These are phyloP conservation scores for Alexandromys oeconomus DNA, from an alignment of 2,797 vertebrate genomes.

Conservation along the genomic window DNA sequence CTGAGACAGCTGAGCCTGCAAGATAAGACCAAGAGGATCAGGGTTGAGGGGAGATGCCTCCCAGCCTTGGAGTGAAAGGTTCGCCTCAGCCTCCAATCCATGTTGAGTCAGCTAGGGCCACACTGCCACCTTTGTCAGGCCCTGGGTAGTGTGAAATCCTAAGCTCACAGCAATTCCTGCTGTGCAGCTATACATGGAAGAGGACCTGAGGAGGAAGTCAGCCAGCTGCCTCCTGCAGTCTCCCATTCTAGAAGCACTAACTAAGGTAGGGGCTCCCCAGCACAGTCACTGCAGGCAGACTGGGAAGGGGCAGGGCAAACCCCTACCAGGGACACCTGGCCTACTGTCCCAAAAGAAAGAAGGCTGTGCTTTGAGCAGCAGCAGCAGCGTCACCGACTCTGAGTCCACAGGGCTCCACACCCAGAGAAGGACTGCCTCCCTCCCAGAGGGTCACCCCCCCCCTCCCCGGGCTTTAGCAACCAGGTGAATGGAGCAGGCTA, in stretches of 20 bases:
- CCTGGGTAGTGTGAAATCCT: too few species aligned
- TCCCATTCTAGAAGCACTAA: neutral
- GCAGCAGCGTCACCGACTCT: neutral
- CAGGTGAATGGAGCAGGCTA: neutral
- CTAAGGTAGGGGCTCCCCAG: neutral
- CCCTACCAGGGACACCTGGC: too few species aligned
- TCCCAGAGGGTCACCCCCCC: too few species aligned
- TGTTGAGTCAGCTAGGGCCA: rapidly evolving
- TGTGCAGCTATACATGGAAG: rapidly evolving
- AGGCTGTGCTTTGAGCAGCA: neutral
- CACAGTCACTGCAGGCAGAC: neutral
- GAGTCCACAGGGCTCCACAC: too few species aligned
- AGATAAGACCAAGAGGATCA: constrained; percentile 71
- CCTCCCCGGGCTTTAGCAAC: neutral
- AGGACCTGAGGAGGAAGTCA: neutral
- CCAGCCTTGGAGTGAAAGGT: neutral
- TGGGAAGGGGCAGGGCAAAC: neutral
- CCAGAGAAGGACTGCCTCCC: neutral
- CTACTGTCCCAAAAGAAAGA: neutral
- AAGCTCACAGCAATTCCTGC: neutral
- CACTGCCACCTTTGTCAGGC: too few species aligned
- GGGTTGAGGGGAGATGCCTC: neutral
- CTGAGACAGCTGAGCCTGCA: constrained; percentile 93
- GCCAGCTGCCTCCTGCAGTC: neutral
- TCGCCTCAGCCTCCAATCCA: rapidly evolving